Percentiles rank a stretch among this genome's conserved stretches.
Conservation (phyloP, 2,113 vertebrate species). For the Pandion haliaetus region DNA sequence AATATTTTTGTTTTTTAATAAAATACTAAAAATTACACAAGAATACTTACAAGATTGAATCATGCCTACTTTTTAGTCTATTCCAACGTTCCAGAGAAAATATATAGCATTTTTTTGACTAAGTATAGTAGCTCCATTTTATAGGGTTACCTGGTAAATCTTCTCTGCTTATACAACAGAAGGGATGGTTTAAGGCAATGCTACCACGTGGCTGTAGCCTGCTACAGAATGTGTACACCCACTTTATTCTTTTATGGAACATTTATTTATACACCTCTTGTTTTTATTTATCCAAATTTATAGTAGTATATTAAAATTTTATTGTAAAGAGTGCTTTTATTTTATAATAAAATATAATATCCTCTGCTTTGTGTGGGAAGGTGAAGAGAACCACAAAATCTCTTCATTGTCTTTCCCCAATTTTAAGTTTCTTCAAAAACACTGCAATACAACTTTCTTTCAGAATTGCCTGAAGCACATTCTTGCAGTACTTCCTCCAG, state of each 20-base stretch:
- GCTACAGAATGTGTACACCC: background rate
- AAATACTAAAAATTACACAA: background rate
- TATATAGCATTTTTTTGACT: background rate
- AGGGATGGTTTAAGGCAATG: background rate
- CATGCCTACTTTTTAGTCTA: background rate
- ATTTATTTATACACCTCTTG: background rate
- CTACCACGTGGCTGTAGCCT: background rate
- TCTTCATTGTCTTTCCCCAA: background rate
- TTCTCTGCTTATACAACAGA: background rate
- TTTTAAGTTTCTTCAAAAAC: background rate
- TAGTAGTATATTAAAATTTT: background rate
- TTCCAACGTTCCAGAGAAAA: background rate
- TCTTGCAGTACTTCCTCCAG: background rate
- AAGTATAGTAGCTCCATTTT: background rate
- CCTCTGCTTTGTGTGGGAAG: background rate
- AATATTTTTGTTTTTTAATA: background rate
- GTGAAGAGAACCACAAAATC: background rate
- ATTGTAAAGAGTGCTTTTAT: background rate
- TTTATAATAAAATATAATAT: background rate
- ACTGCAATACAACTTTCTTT: background rate
- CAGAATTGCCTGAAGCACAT: background rate
- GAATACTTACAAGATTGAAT: background rate
- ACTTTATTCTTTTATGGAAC: background rate
- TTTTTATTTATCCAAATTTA: slow-evolving; percentile 2
- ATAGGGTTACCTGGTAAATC: background rate